A percentile compares a stretch with the other conserved stretches of the same genome.
phyloP scores from a whole-genome alignment of 1,140 invertebrate genomes.

The Drosophila bipectinata region DNA sequence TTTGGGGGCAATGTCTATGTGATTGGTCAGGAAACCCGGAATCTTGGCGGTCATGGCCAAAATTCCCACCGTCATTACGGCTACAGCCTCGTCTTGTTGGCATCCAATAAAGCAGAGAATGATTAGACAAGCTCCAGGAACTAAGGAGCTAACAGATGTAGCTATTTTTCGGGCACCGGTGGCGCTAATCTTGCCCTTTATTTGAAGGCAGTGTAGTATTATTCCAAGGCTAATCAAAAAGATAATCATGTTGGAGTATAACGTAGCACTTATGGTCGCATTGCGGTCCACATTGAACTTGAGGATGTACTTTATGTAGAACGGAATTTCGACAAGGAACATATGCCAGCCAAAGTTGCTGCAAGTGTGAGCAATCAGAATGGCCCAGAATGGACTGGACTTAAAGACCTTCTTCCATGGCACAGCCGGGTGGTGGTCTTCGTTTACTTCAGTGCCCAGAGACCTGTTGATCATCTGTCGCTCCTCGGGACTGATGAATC shows the following conservation, averaged over 20 bases:
- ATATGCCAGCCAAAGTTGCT: conserved; percentile 98
- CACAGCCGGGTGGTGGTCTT: conserved; percentile 85
- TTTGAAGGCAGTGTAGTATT: conserved; percentile 87
- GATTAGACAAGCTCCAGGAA: conserved; percentile 89
- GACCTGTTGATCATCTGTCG: conserved; percentile 87
- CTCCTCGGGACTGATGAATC: conserved; percentile 89
- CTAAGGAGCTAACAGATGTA: conserved; percentile 88
- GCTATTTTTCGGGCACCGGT: conserved; percentile 89
- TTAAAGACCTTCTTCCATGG: conserved; percentile 89
- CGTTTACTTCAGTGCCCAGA: conserved; percentile 83
- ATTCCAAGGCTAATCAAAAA: conserved; percentile 89
- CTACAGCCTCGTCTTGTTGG: conserved; percentile 87
- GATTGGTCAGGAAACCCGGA: conserved; percentile 94
- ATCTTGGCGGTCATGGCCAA: conserved; percentile 94
- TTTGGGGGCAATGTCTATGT: conserved; percentile 95
- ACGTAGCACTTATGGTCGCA: conserved; percentile 88
- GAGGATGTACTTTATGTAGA: conserved; percentile 95
- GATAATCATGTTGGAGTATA: conserved; percentile 91
- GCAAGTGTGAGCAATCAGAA: conserved; percentile 89
- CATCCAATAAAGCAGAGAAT: conserved; percentile 89
- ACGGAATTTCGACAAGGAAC: conserved; percentile 95
- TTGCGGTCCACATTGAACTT: conserved; percentile 94
- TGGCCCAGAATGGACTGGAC: conserved; percentile 90
- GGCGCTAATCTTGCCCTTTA: conserved; percentile 87
- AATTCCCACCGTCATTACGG: conserved; percentile 89